Percentiles rank a stretch among this genome's conserved stretches.
Conservation (phyloP, 1,140 invertebrate species). For the Drosophila funebris region DNA sequence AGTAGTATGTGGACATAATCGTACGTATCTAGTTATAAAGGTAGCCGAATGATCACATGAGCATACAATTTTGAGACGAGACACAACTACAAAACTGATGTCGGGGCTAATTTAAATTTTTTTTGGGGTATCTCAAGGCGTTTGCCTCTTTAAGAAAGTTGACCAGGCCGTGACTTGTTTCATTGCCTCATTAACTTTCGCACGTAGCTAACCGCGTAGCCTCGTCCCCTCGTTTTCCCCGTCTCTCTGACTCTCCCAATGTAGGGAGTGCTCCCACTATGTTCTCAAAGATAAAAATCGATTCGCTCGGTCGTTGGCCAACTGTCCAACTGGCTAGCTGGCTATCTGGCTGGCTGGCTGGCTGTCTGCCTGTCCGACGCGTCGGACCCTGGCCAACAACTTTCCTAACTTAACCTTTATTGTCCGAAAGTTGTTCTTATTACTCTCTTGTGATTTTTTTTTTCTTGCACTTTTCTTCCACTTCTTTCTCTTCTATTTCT, state of each 20-base stretch:
- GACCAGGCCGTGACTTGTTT: slow-evolving; percentile 68
- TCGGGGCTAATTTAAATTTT: slow-evolving; percentile 76
- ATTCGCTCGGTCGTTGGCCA: slow-evolving; percentile 77
- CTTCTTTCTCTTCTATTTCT: slow-evolving; percentile 18
- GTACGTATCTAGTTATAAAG: slow-evolving; percentile 23
- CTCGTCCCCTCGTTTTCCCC: not conserved
- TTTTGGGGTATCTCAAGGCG: slow-evolving; percentile 22
- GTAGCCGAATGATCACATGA: slow-evolving; percentile 56
- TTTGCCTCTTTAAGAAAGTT: slow-evolving; percentile 69
- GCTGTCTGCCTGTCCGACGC: slow-evolving; percentile 31
- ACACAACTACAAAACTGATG: slow-evolving; percentile 50
- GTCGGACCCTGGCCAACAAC: slow-evolving; percentile 44
- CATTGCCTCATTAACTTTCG: slow-evolving; percentile 77
- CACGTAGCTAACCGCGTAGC: slow-evolving; percentile 57
- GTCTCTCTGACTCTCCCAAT: not conserved
- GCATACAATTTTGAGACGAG: slow-evolving; percentile 55
- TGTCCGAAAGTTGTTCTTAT: slow-evolving; percentile 82
- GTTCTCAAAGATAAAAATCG: slow-evolving; percentile 73
- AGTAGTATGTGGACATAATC: slow-evolving; percentile 24
- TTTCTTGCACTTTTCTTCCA: slow-evolving; percentile 53
- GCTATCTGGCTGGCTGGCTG: slow-evolving; percentile 49
- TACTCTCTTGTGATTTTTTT: slow-evolving; percentile 59
- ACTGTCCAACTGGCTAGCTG: slow-evolving; percentile 61
- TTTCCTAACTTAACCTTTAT: slow-evolving; percentile 82
- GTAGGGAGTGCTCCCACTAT: not conserved